Base-by-base conservation (phyloP, 2,797 vertebrate genomes). In the Philypnodon macrostomus region DNA sequence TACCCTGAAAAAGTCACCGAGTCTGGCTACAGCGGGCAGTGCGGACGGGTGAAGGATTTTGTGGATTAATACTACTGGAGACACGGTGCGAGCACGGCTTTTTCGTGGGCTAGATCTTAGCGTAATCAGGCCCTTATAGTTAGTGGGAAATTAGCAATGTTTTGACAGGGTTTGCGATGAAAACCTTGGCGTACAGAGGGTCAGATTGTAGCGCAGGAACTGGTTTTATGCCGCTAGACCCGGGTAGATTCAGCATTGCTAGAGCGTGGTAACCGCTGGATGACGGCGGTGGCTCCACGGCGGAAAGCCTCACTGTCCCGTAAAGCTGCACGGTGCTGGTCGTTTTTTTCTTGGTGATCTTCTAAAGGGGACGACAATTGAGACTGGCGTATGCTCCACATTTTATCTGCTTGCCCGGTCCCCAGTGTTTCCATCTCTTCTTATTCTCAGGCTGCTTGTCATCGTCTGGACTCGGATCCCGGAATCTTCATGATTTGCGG, bases 401-500 rank as follows among this genome's bases (percentile, higher is more conserved):
- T 79, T 84, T 80, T 83, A 84, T 91, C 81, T 78, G 90, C 85
- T 90, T 84, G 53, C 80, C 87, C 79, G 45, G 78, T 73, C 69
- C 78, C 76, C 83, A 59, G 84, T 69, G 90, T 83, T 62, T 88
- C 83, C 84, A 79, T 70, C 80, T 75, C 73, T 35, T 89, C 82
- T 90, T 89, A 85, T 71, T 88, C 81, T 90, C 89, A 86, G 90
- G 87, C 85, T 90, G 90, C 91, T 84, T 89, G 82, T 90, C 87
- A 81, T 77, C 88, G 91, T 91, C 93, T 84, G 92, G 91, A 91
- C 90, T 91, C 91, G 92, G 91, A 88, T 89, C 89, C 92, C 90
- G 92, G 91, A 92, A 94, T 89, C 94, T 97, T 96, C 94, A 97
- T 97, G 95, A 92, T 89, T 94, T 92, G 93, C 93, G 94, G 92